These are phyloP conservation scores for Centropus bengalensis DNA, from an alignment of 2,113 vertebrate genomes.

Conservation along the genomic window DNA sequence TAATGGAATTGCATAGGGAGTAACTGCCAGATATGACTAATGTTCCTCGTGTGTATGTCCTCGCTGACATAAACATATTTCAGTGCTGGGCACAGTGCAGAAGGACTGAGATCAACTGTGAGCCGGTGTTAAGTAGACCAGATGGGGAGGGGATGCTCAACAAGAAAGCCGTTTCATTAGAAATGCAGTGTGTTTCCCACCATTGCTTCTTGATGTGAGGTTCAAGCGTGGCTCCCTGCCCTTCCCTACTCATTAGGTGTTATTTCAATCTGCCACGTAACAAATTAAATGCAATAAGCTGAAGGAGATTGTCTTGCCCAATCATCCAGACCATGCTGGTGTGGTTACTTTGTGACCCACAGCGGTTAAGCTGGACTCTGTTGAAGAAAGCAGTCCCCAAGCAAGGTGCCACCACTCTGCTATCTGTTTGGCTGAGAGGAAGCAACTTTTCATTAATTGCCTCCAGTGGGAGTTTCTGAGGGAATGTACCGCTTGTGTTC, in stretches of 20 bases:
- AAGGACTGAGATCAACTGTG: background rate
- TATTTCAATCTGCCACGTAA: background rate
- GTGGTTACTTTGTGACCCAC: background rate
- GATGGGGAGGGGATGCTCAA: background rate
- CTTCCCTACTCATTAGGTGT: background rate
- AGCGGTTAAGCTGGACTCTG: background rate
- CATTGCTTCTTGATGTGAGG: background rate
- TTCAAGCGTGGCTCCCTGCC: background rate
- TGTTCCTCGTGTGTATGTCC: background rate
- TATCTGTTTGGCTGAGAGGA: background rate
- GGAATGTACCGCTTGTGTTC: background rate
- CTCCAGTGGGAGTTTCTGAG: background rate
- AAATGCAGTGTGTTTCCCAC: background rate
- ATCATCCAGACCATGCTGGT: background rate
- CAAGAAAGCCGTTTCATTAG: background rate
- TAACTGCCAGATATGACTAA: constrained; percentile 24
- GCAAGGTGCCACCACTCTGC: background rate
- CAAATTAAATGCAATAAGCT: background rate
- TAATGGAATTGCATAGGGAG: background rate
- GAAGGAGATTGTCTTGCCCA: background rate
- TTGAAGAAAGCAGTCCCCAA: background rate
- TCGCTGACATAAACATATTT: background rate
- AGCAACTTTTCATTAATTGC: background rate
- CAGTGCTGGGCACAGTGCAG: background rate
- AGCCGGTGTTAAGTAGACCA: background rate